Evolutionary conservation across 2,113 vertebrate genomes (phyloP).

Genomic region (Entomyzon cyanotis): DNA sequence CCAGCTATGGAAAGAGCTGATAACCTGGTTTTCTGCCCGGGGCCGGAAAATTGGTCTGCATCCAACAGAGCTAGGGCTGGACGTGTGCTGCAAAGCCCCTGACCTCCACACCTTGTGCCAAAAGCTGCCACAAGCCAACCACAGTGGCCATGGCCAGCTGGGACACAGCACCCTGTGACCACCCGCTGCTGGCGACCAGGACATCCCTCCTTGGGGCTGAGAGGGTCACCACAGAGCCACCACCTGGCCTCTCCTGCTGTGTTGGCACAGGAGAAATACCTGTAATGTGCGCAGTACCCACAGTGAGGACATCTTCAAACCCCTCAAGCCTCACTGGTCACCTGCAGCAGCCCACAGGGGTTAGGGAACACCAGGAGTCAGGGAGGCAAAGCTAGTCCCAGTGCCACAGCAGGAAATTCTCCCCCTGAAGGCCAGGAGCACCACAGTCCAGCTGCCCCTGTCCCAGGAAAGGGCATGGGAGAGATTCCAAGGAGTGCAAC

Average conservation of each 20-base stretch:
- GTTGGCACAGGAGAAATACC: not conserved
- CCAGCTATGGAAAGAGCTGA: rapidly evolving
- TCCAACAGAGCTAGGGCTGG: not conserved
- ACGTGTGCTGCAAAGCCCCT: rapidly evolving
- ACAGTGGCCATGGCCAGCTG: not conserved
- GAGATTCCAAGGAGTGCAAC: not conserved
- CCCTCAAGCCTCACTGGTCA: too few species aligned
- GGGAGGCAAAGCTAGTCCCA: not conserved
- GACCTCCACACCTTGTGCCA: not conserved
- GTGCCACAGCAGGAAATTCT: not conserved
- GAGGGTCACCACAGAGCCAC: not conserved
- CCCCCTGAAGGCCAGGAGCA: not conserved
- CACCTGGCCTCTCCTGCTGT: rapidly evolving
- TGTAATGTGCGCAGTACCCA: not conserved
- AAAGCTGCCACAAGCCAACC: not conserved
- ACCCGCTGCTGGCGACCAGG: not conserved
- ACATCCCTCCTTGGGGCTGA: rapidly evolving
- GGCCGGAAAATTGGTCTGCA: too few species aligned
- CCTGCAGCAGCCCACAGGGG: not conserved
- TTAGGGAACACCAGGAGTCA: rapidly evolving
- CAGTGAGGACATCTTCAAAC: not conserved
- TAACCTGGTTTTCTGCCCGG: not conserved
- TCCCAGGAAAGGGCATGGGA: not conserved
- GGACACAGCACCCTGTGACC: rapidly evolving
- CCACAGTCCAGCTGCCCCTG: rapidly evolving